These are phyloP conservation scores for Oreortyx pictus DNA, from an alignment of 2,797 vertebrate species.

Conservation along the genomic window DNA sequence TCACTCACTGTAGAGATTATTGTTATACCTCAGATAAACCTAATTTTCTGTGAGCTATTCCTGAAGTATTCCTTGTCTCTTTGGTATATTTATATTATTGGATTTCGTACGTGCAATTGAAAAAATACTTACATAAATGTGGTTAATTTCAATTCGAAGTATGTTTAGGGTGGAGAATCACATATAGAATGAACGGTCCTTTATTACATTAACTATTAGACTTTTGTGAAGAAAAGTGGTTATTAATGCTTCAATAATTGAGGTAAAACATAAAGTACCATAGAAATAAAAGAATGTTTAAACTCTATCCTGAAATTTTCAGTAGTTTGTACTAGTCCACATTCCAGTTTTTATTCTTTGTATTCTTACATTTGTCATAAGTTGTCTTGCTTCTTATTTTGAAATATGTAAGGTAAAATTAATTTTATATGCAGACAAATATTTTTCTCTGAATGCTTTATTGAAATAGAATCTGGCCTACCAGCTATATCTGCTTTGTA, in stretches of 20 bases:
- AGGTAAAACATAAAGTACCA: not conserved
- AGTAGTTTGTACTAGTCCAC: not conserved
- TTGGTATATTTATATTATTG: not conserved
- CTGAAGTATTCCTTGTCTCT: fast-evolving
- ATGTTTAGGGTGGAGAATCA: not conserved
- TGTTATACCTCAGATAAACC: not conserved
- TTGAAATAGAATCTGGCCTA: not conserved
- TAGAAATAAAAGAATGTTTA: not conserved
- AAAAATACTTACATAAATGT: not conserved
- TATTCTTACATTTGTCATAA: not conserved
- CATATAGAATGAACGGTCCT: not conserved
- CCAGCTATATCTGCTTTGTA: not conserved
- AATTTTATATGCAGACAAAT: not conserved
- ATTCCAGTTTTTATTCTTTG: not conserved
- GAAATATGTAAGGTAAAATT: not conserved
- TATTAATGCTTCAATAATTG: not conserved
- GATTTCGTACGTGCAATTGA: not conserved
- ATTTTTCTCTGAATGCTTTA: not conserved
- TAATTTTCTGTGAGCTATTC: not conserved
- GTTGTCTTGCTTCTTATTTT: not conserved
- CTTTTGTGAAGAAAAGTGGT: not conserved
- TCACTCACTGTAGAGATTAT: not conserved
- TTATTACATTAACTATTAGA: not conserved
- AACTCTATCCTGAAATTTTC: not conserved
- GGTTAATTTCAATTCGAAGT: not conserved